Percentiles rank a stretch among this genome's conserved stretches.
These are phyloP conservation scores for Malacosoma neustria DNA, from an alignment of 2,888 invertebrate species.

Conservation along the genomic window DNA sequence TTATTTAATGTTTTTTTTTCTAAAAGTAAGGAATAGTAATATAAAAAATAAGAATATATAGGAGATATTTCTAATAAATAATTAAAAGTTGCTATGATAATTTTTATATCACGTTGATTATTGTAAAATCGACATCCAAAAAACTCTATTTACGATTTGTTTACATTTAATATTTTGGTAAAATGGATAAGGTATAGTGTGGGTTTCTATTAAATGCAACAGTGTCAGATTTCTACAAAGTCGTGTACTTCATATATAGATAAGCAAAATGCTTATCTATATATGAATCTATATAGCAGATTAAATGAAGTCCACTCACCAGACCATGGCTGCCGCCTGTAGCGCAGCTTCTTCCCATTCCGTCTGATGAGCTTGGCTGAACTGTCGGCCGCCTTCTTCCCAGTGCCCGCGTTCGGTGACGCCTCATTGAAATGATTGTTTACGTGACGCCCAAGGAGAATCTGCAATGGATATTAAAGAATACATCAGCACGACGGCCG, in stretches of 20 bases:
- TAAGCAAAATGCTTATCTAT: background rate
- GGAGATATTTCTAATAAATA: too few relatives aligned
- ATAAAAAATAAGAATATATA: too few relatives aligned
- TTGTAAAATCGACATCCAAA: too few relatives aligned
- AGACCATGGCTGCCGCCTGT: conserved; percentile 91
- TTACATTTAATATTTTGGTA: too few relatives aligned
- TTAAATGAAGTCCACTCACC: conserved; percentile 71
- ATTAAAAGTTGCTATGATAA: too few relatives aligned
- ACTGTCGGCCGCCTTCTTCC: conserved; percentile 83
- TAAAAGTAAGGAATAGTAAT: too few relatives aligned
- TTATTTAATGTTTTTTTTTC: too few relatives aligned
- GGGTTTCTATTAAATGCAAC: too few relatives aligned
- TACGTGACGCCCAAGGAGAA: conserved; percentile 91
- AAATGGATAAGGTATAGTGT: too few relatives aligned
- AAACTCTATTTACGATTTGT: too few relatives aligned
- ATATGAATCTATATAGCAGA: background rate
- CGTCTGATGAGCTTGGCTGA: conserved; percentile 85
- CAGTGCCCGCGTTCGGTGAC: conserved; percentile 69
- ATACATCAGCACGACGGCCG: background rate
- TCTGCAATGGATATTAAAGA: conserved; percentile 66
- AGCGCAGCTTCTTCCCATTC: conserved; percentile 91
- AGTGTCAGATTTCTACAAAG: too few relatives aligned
- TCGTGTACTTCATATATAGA: background rate
- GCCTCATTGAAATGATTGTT: conserved; percentile 90
- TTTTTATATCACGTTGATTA: too few relatives aligned